Conservation (phyloP, 1,140 invertebrate species). For the Megalonaias nervosa region DNA sequence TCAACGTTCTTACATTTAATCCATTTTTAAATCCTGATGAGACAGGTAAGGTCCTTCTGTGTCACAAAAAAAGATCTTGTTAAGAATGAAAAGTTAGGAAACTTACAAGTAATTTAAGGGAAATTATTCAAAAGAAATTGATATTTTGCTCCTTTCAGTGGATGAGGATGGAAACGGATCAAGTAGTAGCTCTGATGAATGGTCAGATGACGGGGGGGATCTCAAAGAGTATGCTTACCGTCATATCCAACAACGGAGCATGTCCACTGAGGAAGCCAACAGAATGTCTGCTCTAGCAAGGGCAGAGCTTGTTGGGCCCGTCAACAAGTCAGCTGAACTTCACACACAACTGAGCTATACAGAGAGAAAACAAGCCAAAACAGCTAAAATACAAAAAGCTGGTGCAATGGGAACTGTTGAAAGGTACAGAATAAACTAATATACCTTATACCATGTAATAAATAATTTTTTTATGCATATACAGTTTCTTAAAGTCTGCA, state of each 20-base stretch:
- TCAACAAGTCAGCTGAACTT: slow-evolving; percentile 54
- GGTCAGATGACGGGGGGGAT: slow-evolving; percentile 52
- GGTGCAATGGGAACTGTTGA: slow-evolving; percentile 52
- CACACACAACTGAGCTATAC: slow-evolving; percentile 61
- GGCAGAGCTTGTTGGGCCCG: slow-evolving; percentile 42
- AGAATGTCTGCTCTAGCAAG: slow-evolving; percentile 33
- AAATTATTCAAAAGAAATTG: too few relatives aligned
- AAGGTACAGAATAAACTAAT: slow-evolving; percentile 34
- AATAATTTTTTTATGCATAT: too few relatives aligned
- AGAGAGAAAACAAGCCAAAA: slow-evolving; percentile 55
- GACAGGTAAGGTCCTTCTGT: too few relatives aligned
- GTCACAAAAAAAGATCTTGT: too few relatives aligned
- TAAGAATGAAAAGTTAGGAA: too few relatives aligned
- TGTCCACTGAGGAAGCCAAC: slow-evolving; percentile 34
- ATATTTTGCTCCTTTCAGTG: too few relatives aligned
- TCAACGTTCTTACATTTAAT: too few relatives aligned
- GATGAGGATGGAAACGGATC: slow-evolving; percentile 11
- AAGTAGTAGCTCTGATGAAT: slow-evolving; percentile 55
- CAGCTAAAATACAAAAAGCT: slow-evolving; percentile 56
- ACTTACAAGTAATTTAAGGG: too few relatives aligned
- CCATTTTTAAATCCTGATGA: too few relatives aligned
- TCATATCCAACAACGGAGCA: slow-evolving; percentile 38
- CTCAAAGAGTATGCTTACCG: slow-evolving; percentile 40
- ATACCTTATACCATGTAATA: too few relatives aligned
- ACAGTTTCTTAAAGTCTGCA: too few relatives aligned